Evolutionary conservation across 2,888 invertebrate species (phyloP).

Genomic region (Xanthorhoe designata): DNA sequence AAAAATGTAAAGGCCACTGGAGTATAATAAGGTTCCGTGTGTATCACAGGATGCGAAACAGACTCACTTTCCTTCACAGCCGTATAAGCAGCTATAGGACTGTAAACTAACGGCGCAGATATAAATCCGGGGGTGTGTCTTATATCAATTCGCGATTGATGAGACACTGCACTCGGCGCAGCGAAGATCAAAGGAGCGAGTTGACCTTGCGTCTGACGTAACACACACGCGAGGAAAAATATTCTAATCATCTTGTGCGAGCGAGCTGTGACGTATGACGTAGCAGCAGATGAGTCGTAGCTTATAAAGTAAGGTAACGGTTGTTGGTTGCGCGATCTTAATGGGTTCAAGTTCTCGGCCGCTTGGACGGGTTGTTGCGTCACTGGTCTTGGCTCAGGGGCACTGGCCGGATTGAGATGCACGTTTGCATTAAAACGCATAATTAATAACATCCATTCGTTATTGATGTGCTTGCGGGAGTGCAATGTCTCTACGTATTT

Average conservation of each 20-base stretch:
- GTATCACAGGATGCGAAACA: constrained; percentile 54
- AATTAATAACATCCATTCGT: constrained; percentile 26
- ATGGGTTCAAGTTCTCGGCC: constrained; percentile 77
- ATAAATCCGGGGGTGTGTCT: constrained; percentile 62
- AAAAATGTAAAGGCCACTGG: constrained; percentile 71
- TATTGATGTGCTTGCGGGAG: constrained; percentile 2
- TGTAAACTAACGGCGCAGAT: constrained; percentile 64
- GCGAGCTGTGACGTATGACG: constrained; percentile 50
- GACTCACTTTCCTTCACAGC: constrained; percentile 50
- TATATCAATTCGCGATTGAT: constrained; percentile 84
- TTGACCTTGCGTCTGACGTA: constrained; percentile 58
- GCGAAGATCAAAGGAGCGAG: constrained; percentile 68
- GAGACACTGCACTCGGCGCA: constrained; percentile 83
- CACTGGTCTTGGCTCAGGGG: constrained; percentile 58
- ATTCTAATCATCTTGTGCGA: constrained; percentile 65
- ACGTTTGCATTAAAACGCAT: constrained; percentile 46
- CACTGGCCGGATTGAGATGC: constrained; percentile 73
- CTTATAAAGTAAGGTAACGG: constrained; percentile 78
- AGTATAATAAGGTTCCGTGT: constrained; percentile 58
- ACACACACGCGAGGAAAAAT: constrained; percentile 56
- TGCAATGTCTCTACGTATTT: not conserved
- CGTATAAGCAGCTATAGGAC: constrained; percentile 55
- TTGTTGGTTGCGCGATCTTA: constrained; percentile 61
- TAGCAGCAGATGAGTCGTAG: constrained; percentile 57
- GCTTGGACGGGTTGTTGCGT: constrained; percentile 67